Conservation (phyloP, 2,797 vertebrate genomes). For the Sternarchorhynchus goeldii region DNA sequence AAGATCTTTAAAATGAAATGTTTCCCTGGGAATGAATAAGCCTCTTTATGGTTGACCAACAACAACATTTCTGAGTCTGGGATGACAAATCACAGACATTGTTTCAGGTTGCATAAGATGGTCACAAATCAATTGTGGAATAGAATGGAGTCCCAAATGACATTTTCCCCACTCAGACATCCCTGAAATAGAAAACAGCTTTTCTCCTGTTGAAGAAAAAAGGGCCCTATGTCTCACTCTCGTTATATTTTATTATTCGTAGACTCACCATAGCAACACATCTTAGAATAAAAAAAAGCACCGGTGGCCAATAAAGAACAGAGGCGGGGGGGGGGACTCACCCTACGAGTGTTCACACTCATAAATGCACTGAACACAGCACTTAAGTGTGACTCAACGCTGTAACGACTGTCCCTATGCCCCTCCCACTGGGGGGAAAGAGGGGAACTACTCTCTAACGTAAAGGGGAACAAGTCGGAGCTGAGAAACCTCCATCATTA, state of each 20-base stretch:
- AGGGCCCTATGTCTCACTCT: neutral
- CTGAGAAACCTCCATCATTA: no score
- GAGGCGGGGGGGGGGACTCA: conserved; percentile 52
- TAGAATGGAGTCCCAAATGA: neutral
- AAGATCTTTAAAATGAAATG: no score
- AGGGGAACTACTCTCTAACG: no score
- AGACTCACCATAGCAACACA: conserved; percentile 67
- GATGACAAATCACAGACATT: no score
- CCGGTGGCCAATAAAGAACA: conserved; percentile 47
- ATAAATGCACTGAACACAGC: conserved; percentile 50
- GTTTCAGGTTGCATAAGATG: no score
- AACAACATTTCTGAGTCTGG: no score
- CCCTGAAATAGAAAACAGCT: neutral
- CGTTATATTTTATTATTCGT: conserved; percentile 44
- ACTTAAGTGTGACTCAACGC: conserved; percentile 55
- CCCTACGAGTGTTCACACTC: conserved; percentile 35
- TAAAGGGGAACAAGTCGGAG: no score
- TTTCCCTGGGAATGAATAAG: no score
- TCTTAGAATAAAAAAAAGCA: conserved; percentile 50
- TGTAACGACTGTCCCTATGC: conserved; percentile 32
- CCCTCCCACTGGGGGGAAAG: neutral
- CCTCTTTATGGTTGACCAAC: no score
- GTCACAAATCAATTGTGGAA: no score
- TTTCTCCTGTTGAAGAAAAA: neutral
- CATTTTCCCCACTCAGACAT: neutral